Conservation (phyloP, 2,888 invertebrate species). For the Hemaris fuciformis region DNA sequence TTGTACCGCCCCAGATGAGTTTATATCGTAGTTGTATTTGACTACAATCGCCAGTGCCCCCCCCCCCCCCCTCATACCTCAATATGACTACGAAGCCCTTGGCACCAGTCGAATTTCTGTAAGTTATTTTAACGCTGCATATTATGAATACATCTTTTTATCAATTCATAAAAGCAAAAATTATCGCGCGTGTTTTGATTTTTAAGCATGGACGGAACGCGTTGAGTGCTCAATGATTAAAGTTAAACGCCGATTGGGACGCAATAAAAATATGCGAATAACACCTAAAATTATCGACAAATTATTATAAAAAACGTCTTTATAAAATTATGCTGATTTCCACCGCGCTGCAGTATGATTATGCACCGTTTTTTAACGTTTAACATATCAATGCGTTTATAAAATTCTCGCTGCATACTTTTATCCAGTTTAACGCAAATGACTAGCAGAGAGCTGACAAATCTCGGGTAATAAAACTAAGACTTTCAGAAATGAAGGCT, state of each 20-base stretch:
- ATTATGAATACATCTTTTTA: too few relatives aligned
- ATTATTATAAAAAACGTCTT: slow-evolving; percentile 31
- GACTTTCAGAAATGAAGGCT: too few relatives aligned
- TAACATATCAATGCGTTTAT: slow-evolving; percentile 1
- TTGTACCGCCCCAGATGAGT: too few relatives aligned
- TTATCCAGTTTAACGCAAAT: too few relatives aligned
- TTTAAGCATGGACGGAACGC: neutral
- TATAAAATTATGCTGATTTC: slow-evolving; percentile 31
- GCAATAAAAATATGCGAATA: slow-evolving; percentile 30
- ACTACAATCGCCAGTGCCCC: too few relatives aligned
- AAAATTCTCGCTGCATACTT: neutral
- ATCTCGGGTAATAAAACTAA: too few relatives aligned
- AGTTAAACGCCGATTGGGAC: slow-evolving; percentile 7
- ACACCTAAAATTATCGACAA: slow-evolving; percentile 26
- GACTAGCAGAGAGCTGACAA: too few relatives aligned
- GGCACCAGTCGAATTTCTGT: too few relatives aligned
- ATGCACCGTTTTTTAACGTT: slow-evolving; percentile 10
- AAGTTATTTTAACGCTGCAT: too few relatives aligned
- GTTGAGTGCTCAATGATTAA: neutral
- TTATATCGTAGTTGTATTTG: too few relatives aligned
- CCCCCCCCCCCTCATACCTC: too few relatives aligned
- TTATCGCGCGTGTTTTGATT: neutral
- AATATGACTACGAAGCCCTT: too few relatives aligned
- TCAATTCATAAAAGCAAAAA: neutral
- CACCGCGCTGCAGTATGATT: neutral